Evolutionary conservation across 1,140 invertebrate genomes (phyloP), one percentile per base, ranked within the genome.

Genomic region (Plectus sambesii): DNA sequence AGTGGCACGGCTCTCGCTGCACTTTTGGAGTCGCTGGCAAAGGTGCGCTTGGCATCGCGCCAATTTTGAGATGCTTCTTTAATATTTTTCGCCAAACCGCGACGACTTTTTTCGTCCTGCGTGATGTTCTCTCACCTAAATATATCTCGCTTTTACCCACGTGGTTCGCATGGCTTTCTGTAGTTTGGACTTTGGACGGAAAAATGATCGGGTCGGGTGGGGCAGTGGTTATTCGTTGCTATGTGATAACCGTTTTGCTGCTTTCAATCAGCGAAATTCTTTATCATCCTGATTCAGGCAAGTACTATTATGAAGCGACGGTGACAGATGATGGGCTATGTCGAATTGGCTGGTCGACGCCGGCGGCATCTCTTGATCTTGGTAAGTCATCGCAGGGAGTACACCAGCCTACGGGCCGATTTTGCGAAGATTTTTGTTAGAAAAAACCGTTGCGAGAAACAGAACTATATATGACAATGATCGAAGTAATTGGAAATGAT

Each of bases 311-410:
- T 74, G 94, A 99, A 75, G 81, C 85, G 1, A 83, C 75, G 35
- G 85, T 98, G 1, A 87, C 84, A 3, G 89, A 96, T 74, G 90
- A 97, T 75, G 94, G 94, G 2, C 74, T 99, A 4, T 97, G 90
- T 66, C 74, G 94, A 58, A 82, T 99, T 19, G 93, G 94, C 0
- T 98, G 90, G 89, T 87, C 88, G 5, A 90, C 86, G 1, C 73
- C 76, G 51, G 76, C 79, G 62, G 84, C 82, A 63, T 73, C 73
- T 6, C 62, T 76, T 8, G 75, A 78, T 60, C 44, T 72, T 19
- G 68, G 69, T 66, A 45, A 42, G 38, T 35, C 0, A 4, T 9
- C 8, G 30, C 12, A 33, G 17, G 17, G 30, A 12, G 12, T 33
- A 17, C 30, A 33, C 17, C 17, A 12, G 12, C 17, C 17, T 33